Evolutionary conservation across 2,797 vertebrate genomes (phyloP).

Genomic region (Xenentodon cancila): DNA sequence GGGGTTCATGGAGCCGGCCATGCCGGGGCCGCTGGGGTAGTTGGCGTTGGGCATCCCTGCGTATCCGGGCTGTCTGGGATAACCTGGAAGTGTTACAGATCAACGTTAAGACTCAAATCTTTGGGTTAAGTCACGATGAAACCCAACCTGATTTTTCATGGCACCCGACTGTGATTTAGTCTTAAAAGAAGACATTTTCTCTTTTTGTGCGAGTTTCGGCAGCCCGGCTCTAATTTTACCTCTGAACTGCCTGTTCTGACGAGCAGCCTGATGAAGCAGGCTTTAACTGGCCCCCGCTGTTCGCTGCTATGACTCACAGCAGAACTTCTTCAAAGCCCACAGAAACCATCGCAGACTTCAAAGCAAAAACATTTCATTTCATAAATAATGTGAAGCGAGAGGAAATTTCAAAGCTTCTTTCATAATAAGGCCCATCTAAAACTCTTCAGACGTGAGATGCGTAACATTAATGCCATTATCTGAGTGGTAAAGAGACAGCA

Average conservation of each 20-base stretch:
- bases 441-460: too few species aligned
- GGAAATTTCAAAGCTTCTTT: constrained; percentile 21
- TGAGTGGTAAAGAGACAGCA: too few species aligned
- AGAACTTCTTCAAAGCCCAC: constrained; percentile 68
- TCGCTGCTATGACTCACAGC: constrained; percentile 58
- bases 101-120: constrained; percentile 1
- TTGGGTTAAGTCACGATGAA: neutral
- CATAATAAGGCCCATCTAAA: too few species aligned
- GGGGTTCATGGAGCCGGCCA: constrained; percentile 89
- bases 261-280: constrained; percentile 50
- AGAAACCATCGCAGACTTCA: constrained; percentile 61
- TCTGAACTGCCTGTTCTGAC: constrained; percentile 51
- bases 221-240: constrained; percentile 60
- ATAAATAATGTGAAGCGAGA: constrained; percentile 53
- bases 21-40: constrained; percentile 87
- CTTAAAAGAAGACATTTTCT: constrained; percentile 1
- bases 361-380: constrained; percentile 58
- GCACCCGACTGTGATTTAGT: too few species aligned
- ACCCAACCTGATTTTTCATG: neutral
- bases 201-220: constrained; percentile 12
- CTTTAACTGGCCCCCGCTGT: constrained; percentile 49
- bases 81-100: constrained; percentile 80
- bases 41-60: constrained; percentile 93
- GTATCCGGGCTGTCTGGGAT: constrained; percentile 95
- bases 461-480: too few species aligned